Evolutionary conservation across 2,888 invertebrate species (phyloP).

Genomic region (Caenorhabditis wallacei): DNA sequence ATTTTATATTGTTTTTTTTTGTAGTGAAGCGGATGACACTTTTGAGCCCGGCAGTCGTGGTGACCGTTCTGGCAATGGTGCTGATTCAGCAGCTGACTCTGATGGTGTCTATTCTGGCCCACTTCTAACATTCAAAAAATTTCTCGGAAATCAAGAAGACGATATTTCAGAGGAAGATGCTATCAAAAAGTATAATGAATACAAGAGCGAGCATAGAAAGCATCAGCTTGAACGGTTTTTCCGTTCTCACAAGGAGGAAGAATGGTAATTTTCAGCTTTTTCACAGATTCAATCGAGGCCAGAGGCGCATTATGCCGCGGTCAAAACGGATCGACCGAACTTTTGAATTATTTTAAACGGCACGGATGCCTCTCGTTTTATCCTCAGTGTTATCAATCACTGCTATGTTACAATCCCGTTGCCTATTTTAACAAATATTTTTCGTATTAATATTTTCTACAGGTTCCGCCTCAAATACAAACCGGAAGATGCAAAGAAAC

Average conservation of each 20-base stretch:
- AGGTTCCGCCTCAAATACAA: conserved; percentile 99
- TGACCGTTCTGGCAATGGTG: conserved; percentile 35
- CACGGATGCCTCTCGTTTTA: conserved; percentile 47
- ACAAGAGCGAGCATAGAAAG: conserved; percentile 96
- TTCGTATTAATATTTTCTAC: conserved; percentile 19
- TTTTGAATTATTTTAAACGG: conserved; percentile 55
- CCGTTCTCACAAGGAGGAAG: conserved; percentile 98
- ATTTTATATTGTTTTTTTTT: conserved; percentile 2
- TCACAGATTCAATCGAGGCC: conserved; percentile 54
- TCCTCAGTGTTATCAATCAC: not conserved
- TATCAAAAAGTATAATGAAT: conserved; percentile 96
- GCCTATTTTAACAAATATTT: not conserved
- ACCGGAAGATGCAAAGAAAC: conserved; percentile 94
- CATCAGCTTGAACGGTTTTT: conserved; percentile 99
- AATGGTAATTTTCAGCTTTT: conserved; percentile 88
- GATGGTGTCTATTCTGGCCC: conserved; percentile 87
- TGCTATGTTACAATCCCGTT: conserved; percentile 17
- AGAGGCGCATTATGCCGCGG: conserved; percentile 80
- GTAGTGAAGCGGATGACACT: conserved; percentile 68
- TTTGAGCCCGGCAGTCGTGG: conserved; percentile 72
- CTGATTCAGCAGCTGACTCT: conserved; percentile 20
- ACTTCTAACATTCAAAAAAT: conserved; percentile 93
- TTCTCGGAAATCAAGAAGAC: conserved; percentile 96
- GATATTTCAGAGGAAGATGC: conserved; percentile 96
- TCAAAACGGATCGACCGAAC: conserved; percentile 51